Percentiles rank a stretch among this genome's conserved stretches.
Conservation (phyloP, 2,797 vertebrate genomes). For the Lophius americanus region DNA sequence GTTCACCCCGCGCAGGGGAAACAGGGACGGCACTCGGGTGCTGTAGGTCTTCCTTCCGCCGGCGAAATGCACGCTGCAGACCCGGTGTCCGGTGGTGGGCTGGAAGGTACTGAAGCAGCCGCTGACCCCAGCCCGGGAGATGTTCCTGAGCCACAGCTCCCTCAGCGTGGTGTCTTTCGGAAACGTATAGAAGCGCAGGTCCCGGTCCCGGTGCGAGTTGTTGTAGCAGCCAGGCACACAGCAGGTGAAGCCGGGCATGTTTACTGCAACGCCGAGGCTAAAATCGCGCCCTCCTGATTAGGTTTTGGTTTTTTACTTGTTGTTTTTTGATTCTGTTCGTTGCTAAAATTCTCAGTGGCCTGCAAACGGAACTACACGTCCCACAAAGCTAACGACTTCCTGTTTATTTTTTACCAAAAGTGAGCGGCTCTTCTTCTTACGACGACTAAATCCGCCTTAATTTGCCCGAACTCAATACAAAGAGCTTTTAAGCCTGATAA, state of each 20-base stretch:
- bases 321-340: conserved; percentile 80
- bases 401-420: conserved; percentile 75
- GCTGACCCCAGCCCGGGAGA: conserved; percentile 95
- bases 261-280: conserved; percentile 26
- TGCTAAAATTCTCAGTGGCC: conserved; percentile 78
- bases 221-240: conserved; percentile 99
- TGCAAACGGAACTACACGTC: conserved; percentile 87
- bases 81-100: conserved; percentile 95
- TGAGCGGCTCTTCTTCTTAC: conserved; percentile 17
- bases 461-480: not conserved
- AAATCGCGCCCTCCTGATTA: conserved; percentile 10
- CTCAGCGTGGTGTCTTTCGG: conserved; percentile 93
- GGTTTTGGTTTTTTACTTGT: conserved; percentile 70
- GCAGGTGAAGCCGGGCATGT: conserved; percentile 97
- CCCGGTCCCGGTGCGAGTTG: conserved; percentile 95
- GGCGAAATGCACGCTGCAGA: conserved; percentile 96
- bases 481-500: not conserved
- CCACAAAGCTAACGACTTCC: conserved; percentile 87
- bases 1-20: conserved; percentile 93
- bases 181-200: conserved; percentile 96
- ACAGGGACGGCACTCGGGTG: conserved; percentile 93
- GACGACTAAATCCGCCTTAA: conserved; percentile 6
- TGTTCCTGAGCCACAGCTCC: conserved; percentile 96
- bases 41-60: conserved; percentile 96
- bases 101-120: conserved; percentile 98